Evolutionary conservation across 1,140 invertebrate species (phyloP), one percentile per base, ranked within the genome.

Genomic region (Caenorhabditis inopinata): DNA sequence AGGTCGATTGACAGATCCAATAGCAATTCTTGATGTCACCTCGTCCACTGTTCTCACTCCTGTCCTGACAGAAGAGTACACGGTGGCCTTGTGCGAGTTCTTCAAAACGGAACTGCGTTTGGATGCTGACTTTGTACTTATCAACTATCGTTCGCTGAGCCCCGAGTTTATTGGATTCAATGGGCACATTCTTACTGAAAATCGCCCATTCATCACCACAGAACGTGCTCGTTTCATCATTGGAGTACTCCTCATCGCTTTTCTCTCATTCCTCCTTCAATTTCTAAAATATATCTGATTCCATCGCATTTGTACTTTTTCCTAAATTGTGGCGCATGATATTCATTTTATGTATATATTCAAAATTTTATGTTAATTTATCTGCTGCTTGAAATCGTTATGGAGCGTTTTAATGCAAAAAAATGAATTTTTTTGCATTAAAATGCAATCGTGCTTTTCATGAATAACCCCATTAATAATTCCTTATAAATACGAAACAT

Each of bases 121-220:
- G 0, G 58, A 42, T 21, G 14, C 32, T 11, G 58, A 68, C 58
- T 16, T 32, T 18, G 58, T 68, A 3, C 58, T 68, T 9, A 68
- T 68, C 32, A 68, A 68, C 23, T 68, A 68, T 38, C 58, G 58
- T 38, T 68, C 58, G 32, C 27, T 68, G 18, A 68, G 58, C 25
- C 58, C 58, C 1, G 58, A 68, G 7, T n/a, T 68, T 9, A 68
- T 68, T 0, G 58, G 58, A 38, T 68, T 21, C n/a, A 38, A 68
- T 42, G 58, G 58, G 23, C 58, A 68, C 7, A 42, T 68, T 68
- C 32, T 68, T 9, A 42, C 58, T 11, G 58, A 68, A n/a, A 68
- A 68, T 27, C 58, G 58, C 3, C 58, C 58, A 11, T 23, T 42
- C n/a, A 42, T 68, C n/a, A 38, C 32, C n/a, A 68, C 23, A 38